Evolutionary conservation across 2,113 vertebrate genomes (phyloP).

Genomic region (Cygnus atratus): DNA sequence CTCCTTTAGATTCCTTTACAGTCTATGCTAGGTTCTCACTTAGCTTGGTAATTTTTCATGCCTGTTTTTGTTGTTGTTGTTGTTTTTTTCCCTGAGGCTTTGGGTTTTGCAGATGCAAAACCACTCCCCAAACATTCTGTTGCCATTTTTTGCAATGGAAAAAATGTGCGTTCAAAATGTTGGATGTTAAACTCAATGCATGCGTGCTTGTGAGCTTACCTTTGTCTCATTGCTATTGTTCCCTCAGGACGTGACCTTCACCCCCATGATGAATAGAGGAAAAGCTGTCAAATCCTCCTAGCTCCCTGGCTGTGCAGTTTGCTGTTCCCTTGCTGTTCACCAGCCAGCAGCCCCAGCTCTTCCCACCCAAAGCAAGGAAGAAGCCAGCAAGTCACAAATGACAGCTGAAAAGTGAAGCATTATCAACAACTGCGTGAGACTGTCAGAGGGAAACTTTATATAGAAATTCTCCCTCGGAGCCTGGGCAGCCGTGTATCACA

Average conservation of each 20-base stretch:
- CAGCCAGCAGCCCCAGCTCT: background rate
- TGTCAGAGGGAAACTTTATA: background rate
- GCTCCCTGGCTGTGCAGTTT: conserved; percentile 17
- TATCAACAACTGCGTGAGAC: conserved; percentile 34
- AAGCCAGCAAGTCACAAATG: conserved; percentile 39
- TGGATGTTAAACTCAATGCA: background rate
- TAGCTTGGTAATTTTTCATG: background rate
- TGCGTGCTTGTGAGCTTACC: background rate
- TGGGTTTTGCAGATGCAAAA: background rate
- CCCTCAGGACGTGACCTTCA: conserved; percentile 61
- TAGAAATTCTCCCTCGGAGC: background rate
- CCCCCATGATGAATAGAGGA: conserved; percentile 42
- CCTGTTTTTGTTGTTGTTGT: background rate
- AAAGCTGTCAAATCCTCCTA: conserved; percentile 32
- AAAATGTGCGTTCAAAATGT: background rate
- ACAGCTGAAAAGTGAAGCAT: conserved; percentile 27
- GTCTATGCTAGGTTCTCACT: background rate
- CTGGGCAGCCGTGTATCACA: background rate
- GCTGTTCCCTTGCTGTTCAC: conserved; percentile 10
- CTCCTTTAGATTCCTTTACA: background rate
- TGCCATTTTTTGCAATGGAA: background rate
- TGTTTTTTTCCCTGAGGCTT: background rate
- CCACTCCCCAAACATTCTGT: background rate
- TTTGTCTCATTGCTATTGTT: conserved; percentile 32
- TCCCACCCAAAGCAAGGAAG: conserved; percentile 15